These are phyloP conservation scores for Pristionchus arcanus DNA, from an alignment of 2,888 invertebrate genomes.

Conservation along the genomic window DNA sequence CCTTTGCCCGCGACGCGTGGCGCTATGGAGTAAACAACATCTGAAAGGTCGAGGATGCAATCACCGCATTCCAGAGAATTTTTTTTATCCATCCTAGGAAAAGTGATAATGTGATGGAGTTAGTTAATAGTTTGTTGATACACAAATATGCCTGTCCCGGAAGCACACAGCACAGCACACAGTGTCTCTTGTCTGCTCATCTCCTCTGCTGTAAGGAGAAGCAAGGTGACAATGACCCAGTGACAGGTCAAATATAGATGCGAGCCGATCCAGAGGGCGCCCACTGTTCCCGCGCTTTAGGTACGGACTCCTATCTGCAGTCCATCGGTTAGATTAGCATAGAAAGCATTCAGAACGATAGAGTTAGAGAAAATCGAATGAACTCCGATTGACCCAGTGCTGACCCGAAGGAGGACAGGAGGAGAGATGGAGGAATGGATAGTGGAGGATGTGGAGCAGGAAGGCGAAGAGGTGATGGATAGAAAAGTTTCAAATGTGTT, in stretches of 20 bases:
- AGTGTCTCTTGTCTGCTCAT: background rate
- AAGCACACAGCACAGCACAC: no score
- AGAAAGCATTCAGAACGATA: no score
- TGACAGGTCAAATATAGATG: background rate
- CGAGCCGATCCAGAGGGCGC: background rate
- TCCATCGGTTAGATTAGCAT: no score
- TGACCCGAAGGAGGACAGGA: background rate
- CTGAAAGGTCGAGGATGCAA: background rate
- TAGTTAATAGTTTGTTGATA: no score
- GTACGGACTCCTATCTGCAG: no score
- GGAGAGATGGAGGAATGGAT: background rate
- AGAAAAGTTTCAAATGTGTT: no score
- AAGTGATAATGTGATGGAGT: no score
- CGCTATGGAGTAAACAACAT: background rate
- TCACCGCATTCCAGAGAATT: background rate
- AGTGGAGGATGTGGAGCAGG: background rate
- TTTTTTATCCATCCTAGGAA: no score
- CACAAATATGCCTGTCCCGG: no score
- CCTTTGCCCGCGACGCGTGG: background rate
- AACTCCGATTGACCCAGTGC: background rate
- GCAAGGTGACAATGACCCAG: background rate
- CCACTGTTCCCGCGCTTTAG: no score
- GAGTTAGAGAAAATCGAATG: background rate
- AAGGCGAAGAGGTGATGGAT: no score
- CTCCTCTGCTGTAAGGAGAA: background rate